Evolutionary conservation across 2,888 invertebrate species (phyloP), one percentile per base, ranked within the genome.

Genomic region (Mellilla xanthometata): DNA sequence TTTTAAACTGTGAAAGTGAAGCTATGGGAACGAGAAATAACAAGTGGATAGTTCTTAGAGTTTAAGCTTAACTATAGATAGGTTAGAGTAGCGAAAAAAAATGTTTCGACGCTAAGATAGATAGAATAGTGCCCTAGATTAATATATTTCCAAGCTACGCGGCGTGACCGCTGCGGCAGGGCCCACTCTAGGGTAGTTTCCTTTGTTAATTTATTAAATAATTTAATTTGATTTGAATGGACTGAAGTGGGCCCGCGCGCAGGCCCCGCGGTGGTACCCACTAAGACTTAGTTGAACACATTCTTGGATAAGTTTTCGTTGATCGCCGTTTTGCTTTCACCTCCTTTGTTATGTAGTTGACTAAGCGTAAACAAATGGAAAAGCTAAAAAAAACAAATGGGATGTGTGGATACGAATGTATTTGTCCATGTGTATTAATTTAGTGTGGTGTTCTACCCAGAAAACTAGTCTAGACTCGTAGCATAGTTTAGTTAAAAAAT

Each of bases 381-480:
- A 84, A 83, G 81, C 77, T 79, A 81, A 84, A 81, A 80, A 84
- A 81, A 74, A 64, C 76, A 62, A 73, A 76, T 76, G 69, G 77
- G 77, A 81, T 72, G 73, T 76, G 80, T 84, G 78, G 81, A 81
- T 83, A 85, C 82, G 81, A 83, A 74, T 72, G 86, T 90, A 82
- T 80, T 88, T 90, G 90, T 90, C 90, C 90, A 90, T 82, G 54
- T 54, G 87, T 88, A 88, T 83, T 87, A 85, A 72, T 82, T 81
- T 86, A 88, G 86, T 81, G 84, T 84, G 89, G 88, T 87, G 84
- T 88, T 87, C 83, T 85, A 87, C 88, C 88, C 84, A 78, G 82
- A 82, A 85, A 77, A 89, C 90, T 90, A 90, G 90, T 90, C 90
- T 90, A 90, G 90, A 87, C 2, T 70, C 78, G 81, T 91, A 91